Base-by-base conservation (phyloP, 2,888 invertebrate genomes). In the Amphipyra tragopoginis region DNA sequence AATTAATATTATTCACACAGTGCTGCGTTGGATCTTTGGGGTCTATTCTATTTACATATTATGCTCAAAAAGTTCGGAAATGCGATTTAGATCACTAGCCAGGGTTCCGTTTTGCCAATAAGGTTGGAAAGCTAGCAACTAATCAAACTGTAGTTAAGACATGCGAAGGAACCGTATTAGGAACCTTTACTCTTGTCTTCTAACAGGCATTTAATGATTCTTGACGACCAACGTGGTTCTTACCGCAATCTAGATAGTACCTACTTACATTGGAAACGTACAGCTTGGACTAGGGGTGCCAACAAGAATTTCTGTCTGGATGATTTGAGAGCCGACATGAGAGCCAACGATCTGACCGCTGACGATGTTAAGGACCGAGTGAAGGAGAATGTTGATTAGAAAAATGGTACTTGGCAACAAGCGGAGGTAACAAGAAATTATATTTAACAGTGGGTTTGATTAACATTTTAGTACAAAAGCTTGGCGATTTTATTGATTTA, bases 71-170 rank as follows among this genome's bases (percentile, higher is more conserved):
- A 26, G 39, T 50, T 51, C 8, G 36, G 53, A 60, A 65, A 72
- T 75, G 53, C 59, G 53, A 42, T 59, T 75, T 71, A 50, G 40
- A 50, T 71, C 36, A 54, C 56, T 72, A 57, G 43, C 21, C 9
- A 34, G 53, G 66, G 45, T 54, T 48, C 53, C 51, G 59, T 42
- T 7, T 26, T n/a, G n/a, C 15, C 14, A 21, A 42, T 33, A 43
- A 38, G 14, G 33, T 9, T 14, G 21, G n/a, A 38, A 13, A 14
- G 33, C n/a, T 38, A 10, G 21, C 21, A 38, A 14, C 39, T 39
- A 14, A 62, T 49, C 8, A 51, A 74, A 63, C 26, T 50, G 29
- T 51, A 43, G 29, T 69, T 51, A 42, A 40, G 40, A 49, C 8
- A 29, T 38, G 39, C 13, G 47, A 44, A 49, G 40, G 51, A 38